Evolutionary conservation across 2,797 vertebrate species (phyloP).

Genomic region (Sebastes minor): DNA sequence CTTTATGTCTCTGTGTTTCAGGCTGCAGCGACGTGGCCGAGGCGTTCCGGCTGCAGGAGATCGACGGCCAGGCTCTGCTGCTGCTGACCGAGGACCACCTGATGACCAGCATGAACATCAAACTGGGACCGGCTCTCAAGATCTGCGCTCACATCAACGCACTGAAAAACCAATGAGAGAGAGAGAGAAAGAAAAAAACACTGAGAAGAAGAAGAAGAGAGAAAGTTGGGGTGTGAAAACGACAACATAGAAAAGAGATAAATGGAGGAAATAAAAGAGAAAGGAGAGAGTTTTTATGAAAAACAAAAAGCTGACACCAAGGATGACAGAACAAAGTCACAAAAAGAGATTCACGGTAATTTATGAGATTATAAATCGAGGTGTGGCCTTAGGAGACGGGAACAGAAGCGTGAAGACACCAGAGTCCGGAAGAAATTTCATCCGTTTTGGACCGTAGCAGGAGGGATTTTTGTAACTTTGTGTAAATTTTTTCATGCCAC

Average conservation of each 20-base stretch:
- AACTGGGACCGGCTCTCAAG: slow-evolving; percentile 97
- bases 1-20: slow-evolving; percentile 52
- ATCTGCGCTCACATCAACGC: slow-evolving; percentile 98
- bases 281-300: not conserved
- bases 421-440: not conserved
- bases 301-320: slow-evolving; percentile 40
- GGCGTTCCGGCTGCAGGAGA: slow-evolving; percentile 96
- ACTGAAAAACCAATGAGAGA: slow-evolving; percentile 89
- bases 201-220: not conserved
- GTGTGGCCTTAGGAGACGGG: slow-evolving; percentile 56
- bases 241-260: not conserved
- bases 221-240: not conserved
- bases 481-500: slow-evolving; percentile 80
- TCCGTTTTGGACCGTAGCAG: slow-evolving; percentile 56
- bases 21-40: slow-evolving; percentile 96
- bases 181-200: not conserved
- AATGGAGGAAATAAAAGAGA: not conserved
- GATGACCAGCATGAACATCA: slow-evolving; percentile 99
- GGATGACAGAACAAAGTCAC: slow-evolving; percentile 60
- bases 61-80: slow-evolving; percentile 96
- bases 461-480: slow-evolving; percentile 78
- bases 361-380: slow-evolving; percentile 46
- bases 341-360: slow-evolving; percentile 47
- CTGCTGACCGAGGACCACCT: slow-evolving; percentile 98
- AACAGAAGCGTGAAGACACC: not conserved